phyloP scores from a whole-genome alignment of 2,797 vertebrate genomes.

The Coregonus sp. region DNA sequence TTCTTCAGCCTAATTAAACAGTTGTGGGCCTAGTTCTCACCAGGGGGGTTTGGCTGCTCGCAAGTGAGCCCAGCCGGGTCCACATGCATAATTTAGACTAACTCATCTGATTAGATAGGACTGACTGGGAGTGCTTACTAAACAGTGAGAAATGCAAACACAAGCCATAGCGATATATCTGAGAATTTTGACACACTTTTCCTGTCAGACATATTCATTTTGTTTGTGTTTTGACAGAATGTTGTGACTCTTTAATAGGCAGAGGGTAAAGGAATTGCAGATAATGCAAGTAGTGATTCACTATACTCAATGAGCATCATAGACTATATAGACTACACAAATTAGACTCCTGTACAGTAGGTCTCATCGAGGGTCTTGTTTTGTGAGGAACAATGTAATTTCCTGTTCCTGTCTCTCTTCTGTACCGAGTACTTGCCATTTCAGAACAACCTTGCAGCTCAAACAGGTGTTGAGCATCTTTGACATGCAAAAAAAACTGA shows the following conservation, averaged over 20 bases:
- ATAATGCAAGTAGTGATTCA: too few relatives aligned
- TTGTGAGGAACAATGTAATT: background rate
- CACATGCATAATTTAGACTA: slow-evolving; percentile 57
- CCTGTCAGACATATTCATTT: too few relatives aligned
- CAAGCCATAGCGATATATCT: background rate
- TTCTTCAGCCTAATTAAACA: too few relatives aligned
- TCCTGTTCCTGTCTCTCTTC: background rate
- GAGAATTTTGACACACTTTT: too few relatives aligned
- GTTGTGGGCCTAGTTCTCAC: slow-evolving; percentile 49
- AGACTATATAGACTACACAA: too few relatives aligned
- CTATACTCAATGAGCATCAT: too few relatives aligned
- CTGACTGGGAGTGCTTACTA: slow-evolving; percentile 10
- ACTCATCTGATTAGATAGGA: slow-evolving; percentile 27
- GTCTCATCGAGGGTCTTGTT: background rate
- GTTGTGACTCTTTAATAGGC: too few relatives aligned
- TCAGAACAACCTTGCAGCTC: background rate
- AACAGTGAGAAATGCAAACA: background rate
- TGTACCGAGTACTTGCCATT: background rate
- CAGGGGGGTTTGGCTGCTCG: slow-evolving; percentile 28
- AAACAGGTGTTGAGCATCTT: background rate
- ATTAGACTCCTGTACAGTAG: too few relatives aligned
- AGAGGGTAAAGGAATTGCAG: too few relatives aligned
- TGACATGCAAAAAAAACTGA: background rate
- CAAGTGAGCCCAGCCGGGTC: slow-evolving; percentile 16
- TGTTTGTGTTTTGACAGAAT: too few relatives aligned